Evolutionary conservation across 1,140 invertebrate species (phyloP).

Genomic region (Trichonephila inaurata): DNA sequence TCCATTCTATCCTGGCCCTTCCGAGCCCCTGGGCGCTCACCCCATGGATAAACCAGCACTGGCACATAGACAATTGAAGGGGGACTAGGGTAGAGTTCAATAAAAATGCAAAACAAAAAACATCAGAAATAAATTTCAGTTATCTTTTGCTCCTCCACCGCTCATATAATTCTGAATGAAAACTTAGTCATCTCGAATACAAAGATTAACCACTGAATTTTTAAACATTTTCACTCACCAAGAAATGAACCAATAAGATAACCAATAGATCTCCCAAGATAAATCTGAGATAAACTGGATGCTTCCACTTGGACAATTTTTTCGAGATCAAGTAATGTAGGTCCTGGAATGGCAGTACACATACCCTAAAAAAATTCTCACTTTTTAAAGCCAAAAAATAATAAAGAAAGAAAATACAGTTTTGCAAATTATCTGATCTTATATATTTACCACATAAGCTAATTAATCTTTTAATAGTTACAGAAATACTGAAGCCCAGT

Average conservation of each 20-base stretch:
- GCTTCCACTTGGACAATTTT: slow-evolving; percentile 35
- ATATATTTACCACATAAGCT: too few species aligned
- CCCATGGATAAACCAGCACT: too few species aligned
- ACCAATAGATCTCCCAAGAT: slow-evolving; percentile 61
- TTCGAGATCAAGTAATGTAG: slow-evolving; percentile 63
- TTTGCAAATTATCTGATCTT: too few species aligned
- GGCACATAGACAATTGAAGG: too few species aligned
- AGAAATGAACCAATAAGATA: slow-evolving; percentile 69
- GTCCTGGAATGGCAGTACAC: slow-evolving; percentile 70
- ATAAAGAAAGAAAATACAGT: neutral
- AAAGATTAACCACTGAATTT: neutral
- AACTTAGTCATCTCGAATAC: neutral
- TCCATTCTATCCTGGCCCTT: too few species aligned
- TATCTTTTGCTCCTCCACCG: too few species aligned
- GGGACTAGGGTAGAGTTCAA: too few species aligned
- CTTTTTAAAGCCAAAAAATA: neutral
- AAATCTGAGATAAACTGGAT: slow-evolving; percentile 43
- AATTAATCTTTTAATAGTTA: too few species aligned
- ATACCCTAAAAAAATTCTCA: slow-evolving; percentile 41
- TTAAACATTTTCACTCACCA: neutral
- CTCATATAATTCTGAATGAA: neutral
- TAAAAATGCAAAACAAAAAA: too few species aligned
- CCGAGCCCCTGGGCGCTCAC: too few species aligned
- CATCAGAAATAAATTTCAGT: too few species aligned
- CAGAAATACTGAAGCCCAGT: too few species aligned